Conservation (phyloP, 2,888 invertebrate genomes). For the Campoletis raptor region DNA sequence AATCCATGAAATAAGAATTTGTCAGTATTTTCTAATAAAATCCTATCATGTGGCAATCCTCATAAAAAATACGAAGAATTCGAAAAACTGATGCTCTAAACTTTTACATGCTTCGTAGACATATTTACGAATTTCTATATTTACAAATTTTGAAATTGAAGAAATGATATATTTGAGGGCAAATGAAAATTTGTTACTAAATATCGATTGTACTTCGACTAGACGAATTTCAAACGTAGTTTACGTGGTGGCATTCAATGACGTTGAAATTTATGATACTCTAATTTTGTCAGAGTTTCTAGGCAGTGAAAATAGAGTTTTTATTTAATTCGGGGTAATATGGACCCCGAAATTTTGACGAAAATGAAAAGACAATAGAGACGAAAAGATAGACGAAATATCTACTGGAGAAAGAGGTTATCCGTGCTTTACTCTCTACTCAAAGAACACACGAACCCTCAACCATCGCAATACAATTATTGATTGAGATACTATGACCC, state of each 20-base stretch:
- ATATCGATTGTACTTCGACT: background rate
- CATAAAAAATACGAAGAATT: too few species aligned
- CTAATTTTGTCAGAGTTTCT: background rate
- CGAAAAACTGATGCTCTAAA: background rate
- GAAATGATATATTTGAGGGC: too few species aligned
- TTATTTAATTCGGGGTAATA: constrained; percentile 47
- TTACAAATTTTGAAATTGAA: background rate
- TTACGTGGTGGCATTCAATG: background rate
- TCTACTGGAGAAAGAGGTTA: constrained; percentile 45
- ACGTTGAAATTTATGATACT: background rate
- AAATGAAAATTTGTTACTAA: too few species aligned
- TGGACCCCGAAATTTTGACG: constrained; percentile 22
- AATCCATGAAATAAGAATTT: background rate
- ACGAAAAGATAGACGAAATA: background rate
- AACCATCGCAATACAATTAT: constrained; percentile 8
- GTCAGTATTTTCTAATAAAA: background rate
- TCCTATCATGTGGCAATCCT: too few species aligned
- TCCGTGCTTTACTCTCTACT: constrained; percentile 53
- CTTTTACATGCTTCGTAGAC: background rate
- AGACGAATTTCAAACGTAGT: background rate
- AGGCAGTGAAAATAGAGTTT: constrained; percentile 26
- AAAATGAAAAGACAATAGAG: constrained; percentile 1
- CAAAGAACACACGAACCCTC: constrained; percentile 28
- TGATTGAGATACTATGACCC: constrained; percentile 20
- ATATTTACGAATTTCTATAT: background rate